These are phyloP conservation scores for Delphinus delphis DNA, from an alignment of 2,113 vertebrate species.

Conservation along the genomic window DNA sequence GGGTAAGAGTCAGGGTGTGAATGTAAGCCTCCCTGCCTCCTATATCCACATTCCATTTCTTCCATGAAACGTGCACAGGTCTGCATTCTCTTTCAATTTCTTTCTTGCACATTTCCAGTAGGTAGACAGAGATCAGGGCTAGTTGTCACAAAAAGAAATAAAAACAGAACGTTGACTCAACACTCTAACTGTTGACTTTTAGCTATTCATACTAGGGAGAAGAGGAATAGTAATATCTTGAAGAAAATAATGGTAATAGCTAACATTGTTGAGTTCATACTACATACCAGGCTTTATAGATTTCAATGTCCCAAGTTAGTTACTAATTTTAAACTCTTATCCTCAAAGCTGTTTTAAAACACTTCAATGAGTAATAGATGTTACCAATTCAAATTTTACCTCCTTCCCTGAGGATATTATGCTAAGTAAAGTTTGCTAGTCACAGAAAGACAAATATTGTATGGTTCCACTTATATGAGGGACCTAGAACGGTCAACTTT, in stretches of 20 bases:
- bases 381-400: not conserved
- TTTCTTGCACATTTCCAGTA: not conserved
- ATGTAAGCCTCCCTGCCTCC: not conserved
- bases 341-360: not conserved
- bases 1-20: not conserved
- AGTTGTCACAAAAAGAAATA: not conserved
- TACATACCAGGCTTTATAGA: not conserved
- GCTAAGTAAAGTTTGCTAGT: not conserved
- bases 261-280: not conserved
- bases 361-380: not conserved
- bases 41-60: rapidly evolving
- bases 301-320: not conserved
- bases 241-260: not conserved
- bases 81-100: not conserved
- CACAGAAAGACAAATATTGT: not conserved
- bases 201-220: not conserved
- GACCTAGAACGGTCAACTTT: not conserved
- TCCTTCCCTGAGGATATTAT: not conserved
- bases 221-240: not conserved
- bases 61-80: not conserved
- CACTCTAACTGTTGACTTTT: not conserved
- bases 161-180: not conserved
- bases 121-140: not conserved
- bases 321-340: slow-evolving; percentile 1
- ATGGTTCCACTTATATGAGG: not conserved